Conservation (phyloP, 1,140 invertebrate species). For the Anagrus nilaparvatae region DNA sequence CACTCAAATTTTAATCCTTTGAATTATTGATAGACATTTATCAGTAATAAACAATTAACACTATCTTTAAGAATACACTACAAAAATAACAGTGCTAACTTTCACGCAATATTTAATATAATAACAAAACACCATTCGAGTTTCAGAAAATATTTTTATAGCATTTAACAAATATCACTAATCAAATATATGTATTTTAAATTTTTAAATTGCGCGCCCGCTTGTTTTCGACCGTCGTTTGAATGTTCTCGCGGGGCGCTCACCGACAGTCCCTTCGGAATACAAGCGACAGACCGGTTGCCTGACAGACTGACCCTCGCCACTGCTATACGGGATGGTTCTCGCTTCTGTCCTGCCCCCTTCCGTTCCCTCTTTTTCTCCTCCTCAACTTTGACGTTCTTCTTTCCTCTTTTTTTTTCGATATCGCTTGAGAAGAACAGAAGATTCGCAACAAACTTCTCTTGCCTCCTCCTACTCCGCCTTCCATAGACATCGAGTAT, state of each 20-base stretch:
- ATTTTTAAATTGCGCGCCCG: neutral
- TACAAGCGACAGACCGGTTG: conserved; percentile 37
- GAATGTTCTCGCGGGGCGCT: neutral
- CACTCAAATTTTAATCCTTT: neutral
- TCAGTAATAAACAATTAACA: too few relatives aligned
- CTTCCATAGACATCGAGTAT: too few relatives aligned
- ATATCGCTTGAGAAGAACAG: conserved; percentile 21
- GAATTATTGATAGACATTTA: neutral
- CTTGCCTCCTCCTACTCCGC: neutral
- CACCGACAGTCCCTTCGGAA: too few relatives aligned
- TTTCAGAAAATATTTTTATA: too few relatives aligned
- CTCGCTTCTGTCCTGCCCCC: conserved; percentile 27
- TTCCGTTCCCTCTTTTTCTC: conserved; percentile 27
- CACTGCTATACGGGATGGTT: conserved; percentile 31
- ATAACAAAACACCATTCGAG: too few relatives aligned
- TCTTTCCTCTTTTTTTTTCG: too few relatives aligned
- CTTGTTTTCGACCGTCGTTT: neutral
- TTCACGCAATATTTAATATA: too few relatives aligned
- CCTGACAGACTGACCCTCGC: conserved; percentile 43
- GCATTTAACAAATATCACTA: too few relatives aligned
- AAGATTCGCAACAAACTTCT: conserved; percentile 27
- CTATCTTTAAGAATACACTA: too few relatives aligned
- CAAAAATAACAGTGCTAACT: too few relatives aligned
- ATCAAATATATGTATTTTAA: too few relatives aligned
- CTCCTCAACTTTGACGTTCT: conserved; percentile 18